A percentile compares a stretch with the other conserved stretches of the same genome.
Evolutionary conservation across 2,797 vertebrate species (phyloP).

Genomic region (Parotocinclus haroldoi): DNA sequence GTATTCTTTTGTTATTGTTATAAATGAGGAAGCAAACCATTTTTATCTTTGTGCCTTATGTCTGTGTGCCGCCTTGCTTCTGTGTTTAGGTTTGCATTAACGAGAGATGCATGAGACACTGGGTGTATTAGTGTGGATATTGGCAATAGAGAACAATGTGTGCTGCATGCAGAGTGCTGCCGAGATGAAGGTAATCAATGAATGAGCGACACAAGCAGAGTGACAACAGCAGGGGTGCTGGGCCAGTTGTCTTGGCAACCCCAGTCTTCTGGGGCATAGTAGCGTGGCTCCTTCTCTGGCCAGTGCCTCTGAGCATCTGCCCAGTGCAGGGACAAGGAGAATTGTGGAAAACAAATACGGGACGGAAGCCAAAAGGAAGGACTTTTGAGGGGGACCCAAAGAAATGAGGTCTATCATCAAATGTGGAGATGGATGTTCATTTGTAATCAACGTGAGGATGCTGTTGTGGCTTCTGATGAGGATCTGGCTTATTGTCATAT

Average conservation of each 20-base stretch:
- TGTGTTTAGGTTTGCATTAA: constrained; percentile 20
- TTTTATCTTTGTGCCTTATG: constrained; percentile 12
- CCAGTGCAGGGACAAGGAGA: constrained; percentile 62
- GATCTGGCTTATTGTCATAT: constrained; percentile 54
- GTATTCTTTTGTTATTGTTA: constrained; percentile 52
- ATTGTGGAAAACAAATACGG: constrained; percentile 46
- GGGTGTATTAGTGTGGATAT: constrained; percentile 40
- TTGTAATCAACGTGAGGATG: constrained; percentile 66
- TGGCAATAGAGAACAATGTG: constrained; percentile 55
- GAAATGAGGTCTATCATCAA: constrained; percentile 30
- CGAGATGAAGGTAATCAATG: constrained; percentile 70
- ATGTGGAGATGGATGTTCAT: constrained; percentile 49
- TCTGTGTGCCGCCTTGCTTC: background rate
- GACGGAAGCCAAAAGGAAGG: constrained; percentile 43
- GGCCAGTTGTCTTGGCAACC: constrained; percentile 68
- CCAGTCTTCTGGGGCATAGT: constrained; percentile 64
- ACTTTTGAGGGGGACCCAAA: constrained; percentile 31
- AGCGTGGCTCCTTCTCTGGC: constrained; percentile 58
- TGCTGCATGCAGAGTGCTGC: constrained; percentile 63
- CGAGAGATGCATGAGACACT: constrained; percentile 21
- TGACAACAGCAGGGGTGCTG: constrained; percentile 64
- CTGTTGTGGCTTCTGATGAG: constrained; percentile 70
- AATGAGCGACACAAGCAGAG: constrained; percentile 65
- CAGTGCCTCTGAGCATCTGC: constrained; percentile 68
- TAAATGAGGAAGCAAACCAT: constrained; percentile 42